These are phyloP conservation scores for Argyra leucocephala DNA, from an alignment of 2,888 invertebrate genomes.

Conservation along the genomic window DNA sequence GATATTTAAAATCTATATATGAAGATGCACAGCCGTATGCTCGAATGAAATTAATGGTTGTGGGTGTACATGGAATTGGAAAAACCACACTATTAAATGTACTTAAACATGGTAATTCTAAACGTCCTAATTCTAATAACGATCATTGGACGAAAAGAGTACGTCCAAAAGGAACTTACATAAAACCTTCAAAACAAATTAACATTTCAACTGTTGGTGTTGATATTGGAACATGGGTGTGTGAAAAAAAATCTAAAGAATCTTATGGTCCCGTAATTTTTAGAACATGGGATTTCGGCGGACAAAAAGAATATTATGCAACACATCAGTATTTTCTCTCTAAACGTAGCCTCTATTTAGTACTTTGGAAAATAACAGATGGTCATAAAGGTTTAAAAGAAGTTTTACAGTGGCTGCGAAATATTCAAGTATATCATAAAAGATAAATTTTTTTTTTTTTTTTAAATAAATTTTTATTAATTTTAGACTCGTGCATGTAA, in stretches of 20 bases:
- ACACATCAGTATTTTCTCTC: slow-evolving; percentile 98
- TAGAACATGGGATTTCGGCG: slow-evolving; percentile 98
- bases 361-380: slow-evolving; percentile 89
- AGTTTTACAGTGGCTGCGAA: slow-evolving; percentile 92
- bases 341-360: slow-evolving; percentile 86
- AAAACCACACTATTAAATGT: slow-evolving; percentile 89
- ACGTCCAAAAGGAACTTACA: slow-evolving; percentile 77
- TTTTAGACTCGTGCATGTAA: slow-evolving; percentile 78
- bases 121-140: slow-evolving; percentile 47
- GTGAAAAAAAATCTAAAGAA: slow-evolving; percentile 73
- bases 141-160: slow-evolving; percentile 92
- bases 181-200: slow-evolving; percentile 64
- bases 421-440: slow-evolving; percentile 61
- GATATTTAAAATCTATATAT: slow-evolving; percentile 76
- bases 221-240: slow-evolving; percentile 91
- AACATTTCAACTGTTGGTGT: slow-evolving; percentile 95
- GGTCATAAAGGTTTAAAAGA: slow-evolving; percentile 83
- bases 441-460: neutral
- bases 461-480: neutral
- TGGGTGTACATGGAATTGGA: slow-evolving; percentile 75
- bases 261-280: slow-evolving; percentile 77
- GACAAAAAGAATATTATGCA: slow-evolving; percentile 95
- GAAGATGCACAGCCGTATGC: slow-evolving; percentile 90
- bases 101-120: slow-evolving; percentile 74
- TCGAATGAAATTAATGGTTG: slow-evolving; percentile 92